A percentile compares a stretch with the other conserved stretches of the same genome.
These are phyloP conservation scores for Polia nebulosa DNA, from an alignment of 2,888 invertebrate species.

Conservation along the genomic window DNA sequence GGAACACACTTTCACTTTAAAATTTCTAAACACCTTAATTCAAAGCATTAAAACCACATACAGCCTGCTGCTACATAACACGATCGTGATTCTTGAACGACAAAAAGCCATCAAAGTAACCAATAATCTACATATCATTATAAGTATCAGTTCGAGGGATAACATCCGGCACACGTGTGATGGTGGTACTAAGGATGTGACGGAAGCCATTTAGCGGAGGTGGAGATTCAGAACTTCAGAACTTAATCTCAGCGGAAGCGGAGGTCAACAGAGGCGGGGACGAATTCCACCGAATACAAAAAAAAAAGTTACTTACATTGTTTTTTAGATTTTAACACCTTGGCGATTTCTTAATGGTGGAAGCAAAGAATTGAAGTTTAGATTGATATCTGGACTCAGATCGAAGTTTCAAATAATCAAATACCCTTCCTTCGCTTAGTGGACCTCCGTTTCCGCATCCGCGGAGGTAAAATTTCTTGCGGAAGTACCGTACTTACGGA, in stretches of 20 bases:
- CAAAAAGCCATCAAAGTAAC: slow-evolving; percentile 55
- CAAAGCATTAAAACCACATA: neutral
- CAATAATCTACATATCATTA: slow-evolving; percentile 62
- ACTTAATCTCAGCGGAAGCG: neutral
- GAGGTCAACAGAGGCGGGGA: neutral
- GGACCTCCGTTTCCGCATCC: too few relatives aligned
- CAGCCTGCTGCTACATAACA: slow-evolving; percentile 1
- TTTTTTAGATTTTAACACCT: too few relatives aligned
- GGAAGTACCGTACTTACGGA: too few relatives aligned
- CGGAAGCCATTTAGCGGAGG: neutral
- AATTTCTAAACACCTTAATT: neutral
- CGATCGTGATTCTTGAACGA: slow-evolving; percentile 38
- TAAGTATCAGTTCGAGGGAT: slow-evolving; percentile 47
- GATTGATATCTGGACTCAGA: too few relatives aligned
- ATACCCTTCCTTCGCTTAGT: too few relatives aligned
- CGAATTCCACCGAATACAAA: too few relatives aligned
- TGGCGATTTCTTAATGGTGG: too few relatives aligned
- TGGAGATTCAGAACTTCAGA: neutral
- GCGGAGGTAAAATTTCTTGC: too few relatives aligned
- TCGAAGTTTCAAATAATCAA: too few relatives aligned
- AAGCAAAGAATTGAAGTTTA: too few relatives aligned
- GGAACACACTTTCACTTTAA: neutral
- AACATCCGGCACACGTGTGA: slow-evolving; percentile 77
- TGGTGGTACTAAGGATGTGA: slow-evolving; percentile 6
- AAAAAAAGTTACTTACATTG: too few relatives aligned